A percentile compares a stretch with the other conserved stretches of the same genome.
Conservation (phyloP, 2,113 vertebrate genomes). For the Trogon melanurus region DNA sequence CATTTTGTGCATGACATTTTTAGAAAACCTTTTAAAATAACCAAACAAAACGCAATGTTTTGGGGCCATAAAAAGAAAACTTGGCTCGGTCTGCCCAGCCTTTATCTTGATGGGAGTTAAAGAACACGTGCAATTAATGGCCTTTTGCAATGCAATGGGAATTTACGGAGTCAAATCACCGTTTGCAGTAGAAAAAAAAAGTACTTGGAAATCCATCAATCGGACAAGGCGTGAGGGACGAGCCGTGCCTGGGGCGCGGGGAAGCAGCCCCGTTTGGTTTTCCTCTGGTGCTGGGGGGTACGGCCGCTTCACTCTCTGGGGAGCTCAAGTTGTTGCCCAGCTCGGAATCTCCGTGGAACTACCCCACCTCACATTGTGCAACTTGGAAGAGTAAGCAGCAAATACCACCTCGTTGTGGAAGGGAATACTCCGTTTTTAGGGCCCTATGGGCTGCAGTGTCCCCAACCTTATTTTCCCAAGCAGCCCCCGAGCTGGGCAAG, state of each 20-base stretch:
- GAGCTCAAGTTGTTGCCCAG: background rate
- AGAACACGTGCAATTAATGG: background rate
- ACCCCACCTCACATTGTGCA: background rate
- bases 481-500: background rate
- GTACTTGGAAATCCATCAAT: background rate
- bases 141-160: background rate
- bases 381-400: background rate
- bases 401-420: background rate
- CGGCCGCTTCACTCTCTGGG: background rate
- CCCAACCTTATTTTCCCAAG: background rate
- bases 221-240: background rate
- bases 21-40: conserved; percentile 15
- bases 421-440: background rate
- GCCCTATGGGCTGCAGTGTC: background rate
- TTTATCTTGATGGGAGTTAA: conserved; percentile 13
- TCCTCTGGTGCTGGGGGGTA: background rate
- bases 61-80: background rate
- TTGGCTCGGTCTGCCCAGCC: background rate
- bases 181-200: background rate
- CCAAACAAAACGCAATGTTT: background rate
- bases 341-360: background rate
- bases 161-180: background rate
- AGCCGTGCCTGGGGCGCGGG: background rate
- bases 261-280: background rate
- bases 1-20: background rate